Percentiles rank a stretch among this genome's conserved stretches.
These are phyloP conservation scores for Theocolax elegans DNA, from an alignment of 1,140 invertebrate genomes.

Conservation along the genomic window DNA sequence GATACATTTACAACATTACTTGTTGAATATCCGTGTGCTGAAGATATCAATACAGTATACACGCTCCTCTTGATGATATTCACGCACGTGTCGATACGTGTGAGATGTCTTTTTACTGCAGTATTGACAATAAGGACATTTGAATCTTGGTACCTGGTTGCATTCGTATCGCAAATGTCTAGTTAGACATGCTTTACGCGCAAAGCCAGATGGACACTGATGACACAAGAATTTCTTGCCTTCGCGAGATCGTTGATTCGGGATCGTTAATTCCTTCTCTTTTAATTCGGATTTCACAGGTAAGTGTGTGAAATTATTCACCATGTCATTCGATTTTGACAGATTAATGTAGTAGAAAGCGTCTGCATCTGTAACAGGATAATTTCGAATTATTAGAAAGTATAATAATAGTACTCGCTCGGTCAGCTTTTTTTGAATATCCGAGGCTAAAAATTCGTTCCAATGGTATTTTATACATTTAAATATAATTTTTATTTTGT, in stretches of 20 bases:
- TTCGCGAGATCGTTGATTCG: no score
- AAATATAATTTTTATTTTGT: no score
- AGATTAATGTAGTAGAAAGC: conserved; percentile 16
- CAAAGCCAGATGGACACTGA: conserved; percentile 56
- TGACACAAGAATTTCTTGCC: conserved; percentile 48
- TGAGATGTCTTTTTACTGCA: conserved; percentile 46
- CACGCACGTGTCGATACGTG: conserved; percentile 47
- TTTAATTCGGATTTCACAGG: no score
- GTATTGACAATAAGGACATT: conserved; percentile 61
- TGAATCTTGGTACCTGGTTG: conserved; percentile 48
- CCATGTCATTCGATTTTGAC: no score
- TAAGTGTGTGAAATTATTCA: no score
- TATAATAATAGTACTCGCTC: no score
- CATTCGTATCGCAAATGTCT: neutral
- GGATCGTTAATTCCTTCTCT: no score
- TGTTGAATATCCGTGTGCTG: no score
- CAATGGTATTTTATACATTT: no score
- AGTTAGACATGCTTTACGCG: neutral
- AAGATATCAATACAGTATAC: conserved; percentile 9
- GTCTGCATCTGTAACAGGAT: conserved; percentile 10
- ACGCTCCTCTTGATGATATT: conserved; percentile 29
- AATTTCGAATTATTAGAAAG: neutral
- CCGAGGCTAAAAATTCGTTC: no score
- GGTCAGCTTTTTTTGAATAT: no score
- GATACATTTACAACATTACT: no score